phyloP scores from a whole-genome alignment of 2,113 vertebrate genomes.

The Eubucco bourcierii region DNA sequence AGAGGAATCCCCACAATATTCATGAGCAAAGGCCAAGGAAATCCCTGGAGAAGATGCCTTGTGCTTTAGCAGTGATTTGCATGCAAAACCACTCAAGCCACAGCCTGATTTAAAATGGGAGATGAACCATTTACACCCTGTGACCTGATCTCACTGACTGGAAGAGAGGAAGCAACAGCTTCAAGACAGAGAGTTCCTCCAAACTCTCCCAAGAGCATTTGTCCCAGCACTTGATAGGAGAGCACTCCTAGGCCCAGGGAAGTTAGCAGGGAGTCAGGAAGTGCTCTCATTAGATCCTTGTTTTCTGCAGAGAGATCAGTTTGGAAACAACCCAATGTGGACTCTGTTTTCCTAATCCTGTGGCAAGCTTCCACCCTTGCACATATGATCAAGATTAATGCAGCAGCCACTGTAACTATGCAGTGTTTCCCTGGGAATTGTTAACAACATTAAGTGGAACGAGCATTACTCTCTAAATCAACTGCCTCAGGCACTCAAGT shows the following conservation, averaged over 20 bases:
- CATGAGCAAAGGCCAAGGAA: background rate
- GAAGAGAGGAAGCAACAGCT: background rate
- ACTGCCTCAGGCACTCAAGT: constrained; percentile 11
- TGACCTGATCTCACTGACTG: background rate
- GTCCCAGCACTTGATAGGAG: background rate
- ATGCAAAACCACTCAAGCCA: background rate
- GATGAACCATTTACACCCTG: background rate
- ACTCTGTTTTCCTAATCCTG: background rate
- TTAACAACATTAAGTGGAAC: constrained; percentile 45
- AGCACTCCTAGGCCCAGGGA: background rate
- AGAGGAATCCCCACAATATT: background rate
- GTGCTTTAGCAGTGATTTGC: background rate
- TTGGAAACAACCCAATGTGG: constrained; percentile 15
- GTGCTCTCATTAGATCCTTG: background rate
- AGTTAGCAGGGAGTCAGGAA: background rate
- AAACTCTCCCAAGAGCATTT: background rate
- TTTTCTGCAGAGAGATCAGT: background rate
- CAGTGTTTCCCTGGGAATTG: constrained; percentile 15
- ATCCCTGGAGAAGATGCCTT: background rate
- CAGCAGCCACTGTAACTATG: constrained; percentile 14
- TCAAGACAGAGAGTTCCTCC: background rate
- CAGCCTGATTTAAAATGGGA: background rate
- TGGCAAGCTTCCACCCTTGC: background rate
- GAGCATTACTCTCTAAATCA: constrained; percentile 22
- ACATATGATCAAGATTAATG: constrained; percentile 45